Base-by-base conservation (phyloP, 2,797 vertebrate genomes). In the Hippopotamyrus pictus region DNA sequence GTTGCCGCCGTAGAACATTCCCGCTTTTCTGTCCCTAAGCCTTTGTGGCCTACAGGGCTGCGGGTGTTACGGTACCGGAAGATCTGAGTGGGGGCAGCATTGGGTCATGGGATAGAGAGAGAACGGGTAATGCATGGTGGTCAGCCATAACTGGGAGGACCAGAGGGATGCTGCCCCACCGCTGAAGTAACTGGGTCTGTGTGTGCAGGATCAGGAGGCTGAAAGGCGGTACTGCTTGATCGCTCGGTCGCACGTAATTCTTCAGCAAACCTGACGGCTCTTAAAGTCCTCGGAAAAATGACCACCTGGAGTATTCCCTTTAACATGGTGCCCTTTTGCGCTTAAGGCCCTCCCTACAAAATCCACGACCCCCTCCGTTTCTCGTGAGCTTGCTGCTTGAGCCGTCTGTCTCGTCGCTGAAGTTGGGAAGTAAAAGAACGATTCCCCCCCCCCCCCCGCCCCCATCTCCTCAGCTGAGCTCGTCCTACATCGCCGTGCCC, bases 401-500 rank as follows among this genome's bases (percentile, higher is more conserved):
- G 29, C 8, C 29, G 29, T 5, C 41, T 29, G 25, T 41, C 41
- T 69, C 87, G n/a, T 50, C 2, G 62, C n/a, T 88, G n/a, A 17
- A 33, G 59, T 88, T 29, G 44, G 62, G 87, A 88, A 25, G 41
- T 12, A 44, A 8, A 8, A 29, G 86, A 33, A 50, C 48, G 57
- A 12, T 14, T 33, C 29, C 79, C 89, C 57, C 44, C 86, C 87
- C 83, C 22, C 46, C 93, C n/a, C n/a, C n/a, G n/a, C n/a, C n/a
- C 93, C 33, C 17, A 14, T 17, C 37, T 69, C 50, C 51, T 54
- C 14, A 48, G 46, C 92, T 93, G 92, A 92, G 93, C 93, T 88
- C 91, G 90, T 92, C 91, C 92, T 94, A 93, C 92, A 85, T 88
- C 12, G 33, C 59, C 12, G 6, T 46, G 53, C 85, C 87, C 73